Evolutionary conservation across 2,888 invertebrate species (phyloP).

Genomic region (Drosophila neutralis): DNA sequence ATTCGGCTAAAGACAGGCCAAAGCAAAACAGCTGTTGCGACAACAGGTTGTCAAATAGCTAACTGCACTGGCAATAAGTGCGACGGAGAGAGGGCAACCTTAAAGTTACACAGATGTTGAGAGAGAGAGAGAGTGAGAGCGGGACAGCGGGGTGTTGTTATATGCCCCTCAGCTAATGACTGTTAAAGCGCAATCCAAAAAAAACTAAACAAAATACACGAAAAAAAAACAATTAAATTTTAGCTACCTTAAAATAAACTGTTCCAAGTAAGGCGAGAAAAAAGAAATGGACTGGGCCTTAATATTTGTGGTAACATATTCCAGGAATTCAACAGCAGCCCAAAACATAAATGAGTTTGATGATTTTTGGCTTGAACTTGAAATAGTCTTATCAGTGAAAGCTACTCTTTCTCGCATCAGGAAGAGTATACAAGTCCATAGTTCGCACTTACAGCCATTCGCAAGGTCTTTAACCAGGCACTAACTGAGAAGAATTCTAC

Average conservation of each 20-base stretch:
- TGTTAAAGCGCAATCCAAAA: slow-evolving; percentile 52
- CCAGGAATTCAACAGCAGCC: slow-evolving; percentile 25
- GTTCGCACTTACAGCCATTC: not conserved
- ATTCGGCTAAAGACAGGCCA: slow-evolving; percentile 33
- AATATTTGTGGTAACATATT: not conserved
- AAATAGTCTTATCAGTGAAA: not conserved
- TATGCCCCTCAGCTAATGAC: slow-evolving; percentile 56
- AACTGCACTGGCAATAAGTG: not conserved
- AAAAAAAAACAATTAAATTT: slow-evolving; percentile 6
- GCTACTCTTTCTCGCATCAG: not conserved
- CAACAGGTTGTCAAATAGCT: slow-evolving; percentile 41
- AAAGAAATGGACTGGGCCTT: not conserved
- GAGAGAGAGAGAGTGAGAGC: slow-evolving; percentile 1
- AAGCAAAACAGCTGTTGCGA: slow-evolving; percentile 51
- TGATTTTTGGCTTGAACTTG: not conserved
- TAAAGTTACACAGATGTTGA: not conserved
- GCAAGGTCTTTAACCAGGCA: not conserved
- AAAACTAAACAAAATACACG: not conserved
- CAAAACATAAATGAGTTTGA: not conserved
- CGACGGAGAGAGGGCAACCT: not conserved
- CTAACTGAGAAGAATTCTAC: slow-evolving; percentile 11
- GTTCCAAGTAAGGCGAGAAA: not conserved
- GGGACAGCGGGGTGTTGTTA: not conserved
- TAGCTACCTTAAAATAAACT: not conserved
- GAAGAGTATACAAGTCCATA: not conserved